Conservation (phyloP, 2,113 vertebrate genomes). For the Gallinago jamesoni region DNA sequence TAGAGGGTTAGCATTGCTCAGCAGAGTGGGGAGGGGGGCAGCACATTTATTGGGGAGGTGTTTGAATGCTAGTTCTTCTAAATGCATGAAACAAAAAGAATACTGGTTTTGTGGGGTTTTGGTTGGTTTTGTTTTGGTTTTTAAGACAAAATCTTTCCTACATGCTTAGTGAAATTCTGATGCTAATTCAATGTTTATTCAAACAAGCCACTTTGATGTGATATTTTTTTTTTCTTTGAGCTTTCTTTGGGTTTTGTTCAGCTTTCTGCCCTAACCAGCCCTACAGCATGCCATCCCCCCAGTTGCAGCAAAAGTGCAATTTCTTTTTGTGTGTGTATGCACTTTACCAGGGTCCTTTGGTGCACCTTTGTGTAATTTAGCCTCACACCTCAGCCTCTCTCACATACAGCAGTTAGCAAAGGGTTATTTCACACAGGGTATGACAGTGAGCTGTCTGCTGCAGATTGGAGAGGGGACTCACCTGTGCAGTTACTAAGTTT, state of each 20-base stretch:
- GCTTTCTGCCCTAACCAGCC: neutral
- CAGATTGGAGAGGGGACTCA: neutral
- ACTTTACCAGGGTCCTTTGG: neutral
- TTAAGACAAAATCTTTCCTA: neutral
- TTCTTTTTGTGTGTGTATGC: rapidly evolving
- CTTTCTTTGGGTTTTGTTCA: neutral
- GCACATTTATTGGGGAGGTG: neutral
- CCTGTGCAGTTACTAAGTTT: neutral
- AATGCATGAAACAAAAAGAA: neutral
- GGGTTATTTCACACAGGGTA: neutral
- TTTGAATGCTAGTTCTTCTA: neutral
- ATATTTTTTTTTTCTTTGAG: neutral
- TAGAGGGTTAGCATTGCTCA: neutral
- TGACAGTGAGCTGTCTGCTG: neutral
- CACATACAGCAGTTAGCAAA: neutral
- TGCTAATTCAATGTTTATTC: neutral
- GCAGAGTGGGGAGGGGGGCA: rapidly evolving
- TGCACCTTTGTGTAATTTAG: rapidly evolving
- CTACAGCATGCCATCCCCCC: neutral
- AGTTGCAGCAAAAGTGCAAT: neutral
- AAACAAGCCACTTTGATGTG: neutral
- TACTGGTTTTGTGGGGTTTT: neutral
- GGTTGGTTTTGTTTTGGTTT: neutral
- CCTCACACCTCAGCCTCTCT: neutral
- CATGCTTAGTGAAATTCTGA: neutral